Evolutionary conservation across 92 coral and sea anemone species (phyloP), one percentile per base, ranked within the genome.

Genomic region (Porites rus): DNA sequence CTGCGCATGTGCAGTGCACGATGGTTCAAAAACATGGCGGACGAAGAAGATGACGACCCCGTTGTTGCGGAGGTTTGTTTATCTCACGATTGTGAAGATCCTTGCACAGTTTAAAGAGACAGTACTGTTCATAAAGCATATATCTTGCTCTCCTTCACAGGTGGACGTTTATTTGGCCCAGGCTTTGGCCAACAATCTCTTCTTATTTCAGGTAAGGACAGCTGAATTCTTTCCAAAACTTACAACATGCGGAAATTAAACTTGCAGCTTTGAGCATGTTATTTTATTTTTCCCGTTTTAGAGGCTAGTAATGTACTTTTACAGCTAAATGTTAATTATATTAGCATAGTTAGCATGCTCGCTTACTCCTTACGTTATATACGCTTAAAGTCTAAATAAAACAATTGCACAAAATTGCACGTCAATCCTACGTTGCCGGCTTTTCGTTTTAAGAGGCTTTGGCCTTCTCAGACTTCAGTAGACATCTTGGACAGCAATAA

Each of bases 1-100:
- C 14, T 90, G 87, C 95, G 94, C 94, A 89, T 86, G 96, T 63
- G 65, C 86, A 9, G 10, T 61, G 19, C 25, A 59, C 38, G 3
- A 61, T 24, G 43, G 69, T 75, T 71, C 64, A 68, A 22, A 89
- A 94, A 96, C 65, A 96, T 96, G 98, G 98, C 98, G 92, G 98
- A 96, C 90, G 98, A 96, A 11, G 98, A 96, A 4, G 98, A 96
- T 6, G 98, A 94, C 19, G 98, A 96, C 69, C 87, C 95, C 43
- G 96, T 96, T 0, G 92, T 88, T 20, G 89, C 87, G 8, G 98
- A 96, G 98, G 98, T 96, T 76, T 69, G 80, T 65, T 72, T 54
- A 53, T 31, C 25, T 54, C 56, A 46, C 51, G 19, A 18, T 8
- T 46, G 38, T 11, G 11, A 20, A 81, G 13, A 54, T 17, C 19